Base-by-base conservation (phyloP, 2,888 invertebrate genomes). In the Catocala sponsa region DNA sequence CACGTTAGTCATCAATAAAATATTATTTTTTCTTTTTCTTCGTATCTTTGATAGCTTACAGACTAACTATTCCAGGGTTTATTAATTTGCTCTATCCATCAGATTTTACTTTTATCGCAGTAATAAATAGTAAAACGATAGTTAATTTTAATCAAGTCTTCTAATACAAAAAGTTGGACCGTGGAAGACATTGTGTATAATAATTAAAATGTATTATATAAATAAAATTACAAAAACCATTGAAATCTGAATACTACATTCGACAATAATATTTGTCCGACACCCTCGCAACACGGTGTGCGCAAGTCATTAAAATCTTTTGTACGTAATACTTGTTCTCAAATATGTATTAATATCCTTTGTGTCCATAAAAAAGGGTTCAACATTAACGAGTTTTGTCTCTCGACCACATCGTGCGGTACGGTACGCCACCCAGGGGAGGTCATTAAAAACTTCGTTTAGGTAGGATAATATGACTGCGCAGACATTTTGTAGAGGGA, bases 371-470 rank as follows among this genome's bases (percentile, higher is more conserved):
- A 81, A 80, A 78, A 81, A 80, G 77, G 81, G 82, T 81, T 78
- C 75, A 72, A 80, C 79, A 78, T 82, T 84, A 84, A 85, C 77
- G 83, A 84, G 82, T 81, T 84, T 82, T 76, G 81, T 84, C 80
- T 79, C 73, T 69, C 74, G 74, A 72, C 77, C 78, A 72, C 75
- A 70, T 58, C 50, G 70, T 68, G 70, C 67, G 72, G 72, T 63
- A 70, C 70, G 58, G 65, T 63, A 66, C 65, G 62, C 73, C 67
- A 59, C 83, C 78, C 83, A 55, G 52, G 83, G 83, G 84, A 83
- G 71, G 76, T 79, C 80, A 81, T 84, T 84, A 83, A 80, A 81
- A 84, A 82, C 79, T 83, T 83, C 71, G 73, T 70, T 68, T 79
- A 73, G 70, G 66, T 70, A 74, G 64, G 50, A 63, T 72, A 63